phyloP scores from a whole-genome alignment of 2,113 vertebrate species.

The Python bivittatus region DNA sequence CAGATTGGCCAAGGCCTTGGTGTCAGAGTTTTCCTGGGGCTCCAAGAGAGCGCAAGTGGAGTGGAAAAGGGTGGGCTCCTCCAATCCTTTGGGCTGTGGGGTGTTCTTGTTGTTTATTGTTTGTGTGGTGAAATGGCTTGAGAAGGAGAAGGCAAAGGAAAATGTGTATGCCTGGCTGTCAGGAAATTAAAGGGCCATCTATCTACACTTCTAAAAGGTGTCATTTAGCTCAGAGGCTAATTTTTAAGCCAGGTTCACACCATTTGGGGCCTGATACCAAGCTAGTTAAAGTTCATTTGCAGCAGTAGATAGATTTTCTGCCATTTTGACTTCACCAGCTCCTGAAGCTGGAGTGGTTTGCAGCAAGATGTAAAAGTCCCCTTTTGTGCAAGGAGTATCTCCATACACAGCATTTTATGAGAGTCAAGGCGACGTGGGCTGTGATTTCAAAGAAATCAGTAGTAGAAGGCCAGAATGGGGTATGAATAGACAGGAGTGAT shows the following conservation, averaged over 20 bases:
- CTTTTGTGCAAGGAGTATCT: not conserved
- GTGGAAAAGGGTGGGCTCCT: accelerated
- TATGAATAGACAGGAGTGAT: not conserved
- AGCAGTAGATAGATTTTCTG: not conserved
- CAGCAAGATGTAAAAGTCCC: not conserved
- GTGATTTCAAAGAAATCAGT: no score
- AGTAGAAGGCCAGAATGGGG: not conserved
- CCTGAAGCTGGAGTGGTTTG: not conserved
- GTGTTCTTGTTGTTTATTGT: not conserved
- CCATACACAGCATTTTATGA: not conserved
- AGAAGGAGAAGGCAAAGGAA: not conserved
- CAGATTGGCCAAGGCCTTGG: not conserved
- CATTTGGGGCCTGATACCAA: not conserved
- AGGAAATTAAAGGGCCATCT: not conserved
- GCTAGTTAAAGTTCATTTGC: not conserved
- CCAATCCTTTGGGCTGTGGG: not conserved
- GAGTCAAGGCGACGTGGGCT: not conserved
- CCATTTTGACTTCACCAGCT: not conserved
- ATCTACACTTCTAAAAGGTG: not conserved
- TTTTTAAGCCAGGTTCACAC: not conserved
- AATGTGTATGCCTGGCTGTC: not conserved
- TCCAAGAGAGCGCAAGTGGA: no score
- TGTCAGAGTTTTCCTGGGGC: not conserved
- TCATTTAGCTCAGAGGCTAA: not conserved
- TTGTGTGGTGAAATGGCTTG: no score